A percentile compares a stretch with the other conserved stretches of the same genome.
Evolutionary conservation across 2,888 invertebrate genomes (phyloP).

Genomic region (Meteorus colon): DNA sequence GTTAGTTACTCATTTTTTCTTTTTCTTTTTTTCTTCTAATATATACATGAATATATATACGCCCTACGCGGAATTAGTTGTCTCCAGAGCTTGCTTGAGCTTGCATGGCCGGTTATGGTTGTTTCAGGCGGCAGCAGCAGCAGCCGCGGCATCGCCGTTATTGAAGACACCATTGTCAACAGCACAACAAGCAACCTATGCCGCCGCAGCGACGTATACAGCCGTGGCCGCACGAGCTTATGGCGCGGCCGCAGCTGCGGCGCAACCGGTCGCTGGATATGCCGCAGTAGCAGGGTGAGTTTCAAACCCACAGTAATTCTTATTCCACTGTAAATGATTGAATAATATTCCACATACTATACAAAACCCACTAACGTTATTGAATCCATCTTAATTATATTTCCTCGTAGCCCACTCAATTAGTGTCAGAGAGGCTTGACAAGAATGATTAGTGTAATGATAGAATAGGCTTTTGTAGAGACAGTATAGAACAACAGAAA

Average conservation of each 20-base stretch:
- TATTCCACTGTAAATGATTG: slow-evolving; percentile 21
- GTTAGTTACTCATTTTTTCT: not conserved
- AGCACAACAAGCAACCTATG: slow-evolving; percentile 91
- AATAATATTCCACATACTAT: not conserved
- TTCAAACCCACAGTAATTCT: slow-evolving; percentile 40
- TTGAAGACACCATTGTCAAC: slow-evolving; percentile 88
- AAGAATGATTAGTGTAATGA: too few relatives aligned
- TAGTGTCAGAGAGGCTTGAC: too few relatives aligned
- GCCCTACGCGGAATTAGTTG: slow-evolving; percentile 56
- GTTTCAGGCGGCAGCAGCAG: slow-evolving; percentile 79
- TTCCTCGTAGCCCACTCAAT: not conserved
- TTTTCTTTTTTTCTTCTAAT: not conserved
- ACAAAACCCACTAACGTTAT: not conserved
- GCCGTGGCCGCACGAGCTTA: slow-evolving; percentile 90
- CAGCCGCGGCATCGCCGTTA: slow-evolving; percentile 85
- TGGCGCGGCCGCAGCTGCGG: slow-evolving; percentile 83
- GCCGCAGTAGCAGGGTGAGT: slow-evolving; percentile 82
- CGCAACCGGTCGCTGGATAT: slow-evolving; percentile 83
- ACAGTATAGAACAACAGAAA: too few relatives aligned
- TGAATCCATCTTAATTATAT: not conserved
- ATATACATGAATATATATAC: not conserved
- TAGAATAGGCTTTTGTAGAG: too few relatives aligned
- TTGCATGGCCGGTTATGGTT: slow-evolving; percentile 70
- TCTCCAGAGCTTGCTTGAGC: slow-evolving; percentile 70
- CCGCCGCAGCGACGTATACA: slow-evolving; percentile 90